Evolutionary conservation across 2,888 invertebrate genomes (phyloP).

Genomic region (Cerastoderma edule): DNA sequence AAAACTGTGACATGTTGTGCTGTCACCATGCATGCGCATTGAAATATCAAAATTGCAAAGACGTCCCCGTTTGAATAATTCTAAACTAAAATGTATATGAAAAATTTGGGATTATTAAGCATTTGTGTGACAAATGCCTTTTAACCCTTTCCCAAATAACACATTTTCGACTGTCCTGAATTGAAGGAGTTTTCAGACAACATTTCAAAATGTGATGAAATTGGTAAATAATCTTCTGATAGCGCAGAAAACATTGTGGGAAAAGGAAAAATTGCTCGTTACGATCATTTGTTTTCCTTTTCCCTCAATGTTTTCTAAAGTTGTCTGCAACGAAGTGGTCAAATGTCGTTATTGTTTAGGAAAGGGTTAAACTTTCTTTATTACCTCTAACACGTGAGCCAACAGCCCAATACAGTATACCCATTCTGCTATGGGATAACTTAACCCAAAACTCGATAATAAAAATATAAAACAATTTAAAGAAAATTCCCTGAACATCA

Average conservation of each 20-base stretch:
- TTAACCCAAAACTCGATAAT: neutral
- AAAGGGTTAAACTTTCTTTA: neutral
- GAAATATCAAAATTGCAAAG: no score
- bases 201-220: neutral
- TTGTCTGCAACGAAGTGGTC: neutral
- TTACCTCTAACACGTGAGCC: neutral
- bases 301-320: conserved; percentile 3
- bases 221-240: neutral
- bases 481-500: neutral
- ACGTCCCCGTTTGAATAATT: no score
- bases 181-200: neutral
- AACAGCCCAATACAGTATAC: neutral
- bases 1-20: no score
- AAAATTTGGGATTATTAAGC: no score
- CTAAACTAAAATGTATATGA: no score
- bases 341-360: neutral
- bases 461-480: neutral
- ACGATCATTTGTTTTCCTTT: conserved; percentile 1
- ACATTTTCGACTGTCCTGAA: neutral
- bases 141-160: neutral
- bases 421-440: neutral
- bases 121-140: neutral
- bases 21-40: no score
- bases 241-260: conserved; percentile 2
- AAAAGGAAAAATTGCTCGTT: conserved; percentile 15